Evolutionary conservation across 2,797 vertebrate genomes (phyloP).

Genomic region (Falco rusticolus): DNA sequence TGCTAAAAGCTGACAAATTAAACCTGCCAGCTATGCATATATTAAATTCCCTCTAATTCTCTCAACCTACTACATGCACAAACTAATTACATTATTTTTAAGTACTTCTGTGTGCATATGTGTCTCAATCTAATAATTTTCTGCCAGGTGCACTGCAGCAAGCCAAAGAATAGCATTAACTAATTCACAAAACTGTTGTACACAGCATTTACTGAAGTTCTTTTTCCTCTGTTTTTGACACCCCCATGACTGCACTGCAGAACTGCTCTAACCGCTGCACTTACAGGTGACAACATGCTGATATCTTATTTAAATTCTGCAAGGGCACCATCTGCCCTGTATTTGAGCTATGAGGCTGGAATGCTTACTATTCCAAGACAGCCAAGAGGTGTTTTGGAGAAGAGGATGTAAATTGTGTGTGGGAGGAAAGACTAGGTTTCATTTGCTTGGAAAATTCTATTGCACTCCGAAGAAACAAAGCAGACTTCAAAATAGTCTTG

Average conservation of each 20-base stretch:
- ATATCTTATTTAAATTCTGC: neutral
- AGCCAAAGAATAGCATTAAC: neutral
- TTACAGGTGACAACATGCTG: neutral
- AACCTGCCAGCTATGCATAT: neutral
- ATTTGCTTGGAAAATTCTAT: neutral
- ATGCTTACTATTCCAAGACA: neutral
- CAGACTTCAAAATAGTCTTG: neutral
- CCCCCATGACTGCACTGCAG: neutral
- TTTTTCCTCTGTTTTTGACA: neutral
- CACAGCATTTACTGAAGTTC: neutral
- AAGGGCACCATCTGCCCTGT: neutral
- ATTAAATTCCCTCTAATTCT: constrained; percentile 1
- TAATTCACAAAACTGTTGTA: neutral
- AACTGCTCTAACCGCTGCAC: neutral
- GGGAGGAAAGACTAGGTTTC: neutral
- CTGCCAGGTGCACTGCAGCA: neutral
- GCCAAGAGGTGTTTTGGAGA: neutral
- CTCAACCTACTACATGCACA: neutral
- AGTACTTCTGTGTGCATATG: neutral
- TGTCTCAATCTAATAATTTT: neutral
- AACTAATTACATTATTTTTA: neutral
- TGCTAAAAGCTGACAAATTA: constrained; percentile 3
- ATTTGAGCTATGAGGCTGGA: neutral
- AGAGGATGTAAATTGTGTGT: neutral
- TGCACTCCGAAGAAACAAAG: neutral